Base-by-base conservation (phyloP, 2,888 invertebrate genomes). In the Hypomecis atomaria region DNA sequence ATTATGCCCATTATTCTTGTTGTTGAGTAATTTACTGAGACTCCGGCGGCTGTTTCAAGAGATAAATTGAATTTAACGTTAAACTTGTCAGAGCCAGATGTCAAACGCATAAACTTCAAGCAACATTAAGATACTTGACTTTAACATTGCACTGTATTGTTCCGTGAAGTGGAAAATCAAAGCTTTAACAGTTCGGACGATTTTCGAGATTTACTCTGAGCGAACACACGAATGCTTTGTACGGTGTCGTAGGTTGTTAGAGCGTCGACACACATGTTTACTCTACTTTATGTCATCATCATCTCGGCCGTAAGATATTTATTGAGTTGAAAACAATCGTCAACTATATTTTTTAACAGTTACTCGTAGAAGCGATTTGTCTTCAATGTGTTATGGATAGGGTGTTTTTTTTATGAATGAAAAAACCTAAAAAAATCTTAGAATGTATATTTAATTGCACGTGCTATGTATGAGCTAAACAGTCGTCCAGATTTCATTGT, bases 61-160 rank as follows among this genome's bases (percentile, higher is more conserved):
- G 75, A 75, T 74, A 79, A 77, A 80, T 79, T 78, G 72, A 75
- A 77, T 78, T 77, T 65, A 78, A 74, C 74, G 71, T 76, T 73
- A 62, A 76, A 76, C 71, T 78, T 78, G 78, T 77, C 78, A 77
- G 77, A 67, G 65, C 71, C 76, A 78, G 78, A 72, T 75, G 76
- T 78, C 78, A 78, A 78, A 76, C 70, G 74, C 75, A 74, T 75
- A 74, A 73, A 76, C 71, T 71, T 67, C 58, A 70, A 72, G 71
- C 61, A 71, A 72, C 69, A 60, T 65, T 67, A 67, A 71, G 72
- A 72, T 71, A 68, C 70, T 69, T 60, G 66, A 75, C 71, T 70
- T 71, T 76, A 67, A 63, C 62, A 60, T 58, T 63, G 58, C 63
- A 66, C 54, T 63, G 60, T 67, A 58, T 66, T 63, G 57, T 63